Evolutionary conservation across 2,888 invertebrate genomes (phyloP).

Genomic region (Agonopterix subpropinquella): DNA sequence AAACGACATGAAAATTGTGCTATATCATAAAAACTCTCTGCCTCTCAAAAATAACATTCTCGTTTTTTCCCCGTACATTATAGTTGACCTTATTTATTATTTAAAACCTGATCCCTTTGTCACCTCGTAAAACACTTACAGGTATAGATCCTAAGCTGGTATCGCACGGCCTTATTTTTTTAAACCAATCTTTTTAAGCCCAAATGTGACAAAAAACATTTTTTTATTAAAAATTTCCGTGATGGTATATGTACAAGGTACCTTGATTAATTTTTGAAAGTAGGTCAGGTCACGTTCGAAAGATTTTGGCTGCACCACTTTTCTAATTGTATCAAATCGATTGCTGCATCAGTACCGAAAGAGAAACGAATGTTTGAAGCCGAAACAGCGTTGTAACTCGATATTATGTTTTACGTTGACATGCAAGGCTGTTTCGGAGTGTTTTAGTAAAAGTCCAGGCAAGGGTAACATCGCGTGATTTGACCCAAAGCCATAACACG

Average conservation of each 20-base stretch:
- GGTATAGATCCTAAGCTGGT: too few species aligned
- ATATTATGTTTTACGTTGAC: not conserved
- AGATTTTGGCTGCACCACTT: not conserved
- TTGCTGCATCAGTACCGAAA: not conserved
- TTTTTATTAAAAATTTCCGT: not conserved
- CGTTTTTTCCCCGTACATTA: too few species aligned
- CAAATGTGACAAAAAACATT: too few species aligned
- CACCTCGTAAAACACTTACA: too few species aligned
- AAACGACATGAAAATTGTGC: too few species aligned
- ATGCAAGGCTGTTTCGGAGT: not conserved
- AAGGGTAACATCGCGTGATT: conserved; percentile 8
- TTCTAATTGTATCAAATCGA: not conserved
- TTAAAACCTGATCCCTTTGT: too few species aligned
- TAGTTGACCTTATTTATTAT: too few species aligned
- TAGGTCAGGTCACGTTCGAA: not conserved
- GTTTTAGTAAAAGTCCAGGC: not conserved
- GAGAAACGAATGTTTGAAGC: not conserved
- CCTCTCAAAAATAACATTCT: too few species aligned
- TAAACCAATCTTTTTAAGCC: too few species aligned
- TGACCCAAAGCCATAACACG: conserved; percentile 1
- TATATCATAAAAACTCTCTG: too few species aligned
- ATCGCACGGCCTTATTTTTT: too few species aligned
- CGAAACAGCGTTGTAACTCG: not conserved
- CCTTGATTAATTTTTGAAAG: not conserved
- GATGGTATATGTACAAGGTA: not conserved